These are phyloP conservation scores for Malurus cyaneus DNA, from an alignment of 2,113 vertebrate species.

Conservation along the genomic window DNA sequence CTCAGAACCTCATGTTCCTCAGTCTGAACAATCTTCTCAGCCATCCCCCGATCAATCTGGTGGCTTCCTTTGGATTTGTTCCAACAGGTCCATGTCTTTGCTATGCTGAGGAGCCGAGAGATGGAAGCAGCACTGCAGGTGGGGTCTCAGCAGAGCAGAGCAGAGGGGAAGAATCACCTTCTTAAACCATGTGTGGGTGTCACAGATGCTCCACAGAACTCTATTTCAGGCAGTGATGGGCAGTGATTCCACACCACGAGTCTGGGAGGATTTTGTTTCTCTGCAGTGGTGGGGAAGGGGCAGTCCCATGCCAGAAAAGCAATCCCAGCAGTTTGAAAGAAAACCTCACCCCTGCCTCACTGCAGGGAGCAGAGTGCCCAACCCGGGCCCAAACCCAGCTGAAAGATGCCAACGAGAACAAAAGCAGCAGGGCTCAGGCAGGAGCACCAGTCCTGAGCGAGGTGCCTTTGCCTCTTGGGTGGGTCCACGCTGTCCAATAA, in stretches of 20 bases:
- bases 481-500: slow-evolving; percentile 4
- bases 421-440: background rate
- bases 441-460: background rate
- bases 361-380: background rate
- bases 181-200: background rate
- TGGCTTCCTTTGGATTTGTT: background rate
- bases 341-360: background rate
- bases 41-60: background rate
- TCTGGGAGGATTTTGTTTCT: background rate
- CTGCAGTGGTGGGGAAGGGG: background rate
- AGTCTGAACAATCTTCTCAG: background rate
- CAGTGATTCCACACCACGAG: background rate
- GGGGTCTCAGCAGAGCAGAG: background rate
- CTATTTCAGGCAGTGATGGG: rapidly evolving
- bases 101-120: background rate
- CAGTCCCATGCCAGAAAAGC: background rate
- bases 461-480: slow-evolving; percentile 18
- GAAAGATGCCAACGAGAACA: background rate
- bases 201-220: background rate
- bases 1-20: background rate
- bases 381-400: background rate
- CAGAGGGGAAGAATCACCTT: background rate
- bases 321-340: background rate
- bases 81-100: background rate
- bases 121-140: background rate